A percentile compares a stretch with the other conserved stretches of the same genome.
phyloP scores from a whole-genome alignment of 2,888 invertebrate genomes.

The Lissonota sp. region DNA sequence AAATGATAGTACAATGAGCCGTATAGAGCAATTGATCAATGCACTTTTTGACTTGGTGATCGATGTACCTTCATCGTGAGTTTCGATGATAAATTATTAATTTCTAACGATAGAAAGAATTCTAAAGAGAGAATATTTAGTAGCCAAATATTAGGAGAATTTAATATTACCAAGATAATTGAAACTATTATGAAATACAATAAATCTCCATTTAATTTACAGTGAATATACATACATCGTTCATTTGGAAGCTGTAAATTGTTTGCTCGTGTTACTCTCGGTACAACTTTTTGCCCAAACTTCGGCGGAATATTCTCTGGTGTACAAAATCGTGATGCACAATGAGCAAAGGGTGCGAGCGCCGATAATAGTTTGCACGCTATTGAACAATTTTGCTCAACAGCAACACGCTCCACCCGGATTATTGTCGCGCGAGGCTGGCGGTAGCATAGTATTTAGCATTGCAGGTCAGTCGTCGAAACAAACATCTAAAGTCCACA shows the following conservation, averaged over 20 bases:
- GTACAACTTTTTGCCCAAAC: conserved; percentile 92
- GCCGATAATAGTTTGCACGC: conserved; percentile 90
- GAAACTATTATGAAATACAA: too few relatives aligned
- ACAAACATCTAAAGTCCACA: conserved; percentile 2
- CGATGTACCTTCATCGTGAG: conserved; percentile 92
- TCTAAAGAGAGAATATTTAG: neutral
- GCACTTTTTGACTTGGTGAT: conserved; percentile 92
- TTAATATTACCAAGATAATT: too few relatives aligned
- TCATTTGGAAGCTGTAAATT: conserved; percentile 95
- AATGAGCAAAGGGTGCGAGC: conserved; percentile 91
- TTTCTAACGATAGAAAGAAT: neutral
- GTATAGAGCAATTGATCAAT: conserved; percentile 90
- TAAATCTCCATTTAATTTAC: conserved; percentile 73
- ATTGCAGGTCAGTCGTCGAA: conserved; percentile 85
- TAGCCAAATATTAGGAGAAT: neutral
- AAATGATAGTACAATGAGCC: conserved; percentile 67
- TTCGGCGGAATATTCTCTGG: conserved; percentile 82
- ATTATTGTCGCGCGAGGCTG: conserved; percentile 87
- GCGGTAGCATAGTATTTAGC: conserved; percentile 94
- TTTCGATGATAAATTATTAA: conserved; percentile 63
- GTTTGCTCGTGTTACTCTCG: conserved; percentile 93
- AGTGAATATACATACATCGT: conserved; percentile 93
- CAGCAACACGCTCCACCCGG: conserved; percentile 89
- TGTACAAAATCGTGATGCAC: conserved; percentile 87
- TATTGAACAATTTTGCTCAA: conserved; percentile 91